Percentiles rank a stretch among this genome's conserved stretches.
Conservation (phyloP, 2,888 invertebrate genomes). For the Ephialtes manifestator region DNA sequence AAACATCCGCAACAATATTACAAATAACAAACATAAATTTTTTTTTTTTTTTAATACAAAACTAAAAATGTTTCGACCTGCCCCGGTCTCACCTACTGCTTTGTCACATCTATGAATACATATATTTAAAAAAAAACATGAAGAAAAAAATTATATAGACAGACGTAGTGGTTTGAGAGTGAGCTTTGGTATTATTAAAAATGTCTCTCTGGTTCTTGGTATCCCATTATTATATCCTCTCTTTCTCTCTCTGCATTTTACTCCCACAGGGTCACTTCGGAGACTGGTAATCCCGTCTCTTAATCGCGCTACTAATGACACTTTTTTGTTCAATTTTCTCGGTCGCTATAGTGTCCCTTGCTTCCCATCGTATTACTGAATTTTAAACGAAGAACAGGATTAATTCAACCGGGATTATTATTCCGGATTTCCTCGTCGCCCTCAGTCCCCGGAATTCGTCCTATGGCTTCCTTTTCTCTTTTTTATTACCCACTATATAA, state of each 20-base stretch:
- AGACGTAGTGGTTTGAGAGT: too few relatives aligned
- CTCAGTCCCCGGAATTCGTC: neutral
- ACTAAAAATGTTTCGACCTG: too few relatives aligned
- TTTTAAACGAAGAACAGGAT: conserved; percentile 61
- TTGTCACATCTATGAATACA: too few relatives aligned
- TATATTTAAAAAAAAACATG: too few relatives aligned
- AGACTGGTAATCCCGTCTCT: conserved; percentile 66
- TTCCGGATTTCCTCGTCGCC: conserved; percentile 50
- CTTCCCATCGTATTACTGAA: conserved; percentile 54
- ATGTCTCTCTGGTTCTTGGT: conserved; percentile 34
- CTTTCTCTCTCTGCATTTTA: conserved; percentile 32
- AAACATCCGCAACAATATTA: too few relatives aligned
- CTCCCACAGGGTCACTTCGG: conserved; percentile 57
- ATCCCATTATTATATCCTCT: conserved; percentile 48
- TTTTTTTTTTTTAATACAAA: too few relatives aligned
- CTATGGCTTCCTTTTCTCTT: neutral
- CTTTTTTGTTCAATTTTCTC: conserved; percentile 63
- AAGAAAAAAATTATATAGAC: too few relatives aligned
- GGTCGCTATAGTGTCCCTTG: conserved; percentile 18
- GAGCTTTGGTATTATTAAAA: conserved; percentile 33
- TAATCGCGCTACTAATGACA: conserved; percentile 68
- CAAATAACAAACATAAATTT: too few relatives aligned
- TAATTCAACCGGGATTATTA: conserved; percentile 62
- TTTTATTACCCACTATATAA: neutral
- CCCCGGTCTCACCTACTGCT: too few relatives aligned